phyloP scores from a whole-genome alignment of 2,888 invertebrate genomes.

The Ichneumoninae sp. region DNA sequence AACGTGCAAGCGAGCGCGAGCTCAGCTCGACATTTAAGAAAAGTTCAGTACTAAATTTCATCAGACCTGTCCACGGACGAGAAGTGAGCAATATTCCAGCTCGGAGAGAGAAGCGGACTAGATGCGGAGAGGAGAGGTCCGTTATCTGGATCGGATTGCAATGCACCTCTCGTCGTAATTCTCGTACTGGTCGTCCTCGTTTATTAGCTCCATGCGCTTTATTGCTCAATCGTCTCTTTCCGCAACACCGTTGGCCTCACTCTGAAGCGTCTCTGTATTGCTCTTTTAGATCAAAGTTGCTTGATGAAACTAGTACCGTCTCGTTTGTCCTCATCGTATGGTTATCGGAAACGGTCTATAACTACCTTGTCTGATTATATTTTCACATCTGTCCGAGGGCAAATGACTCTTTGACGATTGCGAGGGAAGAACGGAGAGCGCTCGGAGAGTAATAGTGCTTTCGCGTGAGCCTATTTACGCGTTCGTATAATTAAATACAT shows the following conservation, averaged over 20 bases:
- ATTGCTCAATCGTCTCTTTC: constrained; percentile 69
- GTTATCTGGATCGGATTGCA: constrained; percentile 69
- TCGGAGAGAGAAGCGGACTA: background rate
- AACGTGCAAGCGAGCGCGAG: background rate
- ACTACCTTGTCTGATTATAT: constrained; percentile 10
- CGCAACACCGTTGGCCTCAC: constrained; percentile 42
- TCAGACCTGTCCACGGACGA: constrained; percentile 43
- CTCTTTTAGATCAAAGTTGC: constrained; percentile 21
- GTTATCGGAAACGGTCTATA: constrained; percentile 28
- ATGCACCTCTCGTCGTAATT: constrained; percentile 62
- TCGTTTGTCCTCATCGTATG: constrained; percentile 28
- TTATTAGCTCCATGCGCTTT: constrained; percentile 63
- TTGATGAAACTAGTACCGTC: background rate
- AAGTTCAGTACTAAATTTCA: constrained; percentile 57
- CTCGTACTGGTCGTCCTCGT: constrained; percentile 61
- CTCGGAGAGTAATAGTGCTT: constrained; percentile 59
- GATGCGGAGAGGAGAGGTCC: constrained; percentile 42
- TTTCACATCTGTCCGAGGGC: constrained; percentile 12
- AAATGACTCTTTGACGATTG: constrained; percentile 1
- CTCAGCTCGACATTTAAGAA: constrained; percentile 53
- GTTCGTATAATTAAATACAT: constrained; percentile 68
- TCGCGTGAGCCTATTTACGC: constrained; percentile 64
- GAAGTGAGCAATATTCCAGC: constrained; percentile 38
- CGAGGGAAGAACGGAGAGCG: background rate
- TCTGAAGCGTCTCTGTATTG: background rate